These are phyloP conservation scores for Cylindroiulus punctatus DNA, from an alignment of 2,888 invertebrate species.

Conservation along the genomic window DNA sequence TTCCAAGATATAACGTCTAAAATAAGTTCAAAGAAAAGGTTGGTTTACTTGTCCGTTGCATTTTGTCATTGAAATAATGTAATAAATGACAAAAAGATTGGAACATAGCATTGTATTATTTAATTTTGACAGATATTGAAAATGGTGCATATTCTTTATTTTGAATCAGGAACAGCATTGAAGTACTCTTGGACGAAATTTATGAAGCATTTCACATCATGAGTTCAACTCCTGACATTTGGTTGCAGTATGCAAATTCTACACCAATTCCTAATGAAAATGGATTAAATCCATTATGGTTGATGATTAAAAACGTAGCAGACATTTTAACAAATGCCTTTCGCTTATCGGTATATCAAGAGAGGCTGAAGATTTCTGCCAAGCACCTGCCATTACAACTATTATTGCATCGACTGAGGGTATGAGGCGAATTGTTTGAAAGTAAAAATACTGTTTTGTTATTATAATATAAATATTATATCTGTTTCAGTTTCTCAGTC, in stretches of 20 bases:
- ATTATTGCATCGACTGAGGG: neutral
- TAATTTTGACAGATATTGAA: too few relatives aligned
- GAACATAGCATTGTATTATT: too few relatives aligned
- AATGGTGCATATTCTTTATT: neutral
- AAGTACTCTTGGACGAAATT: neutral
- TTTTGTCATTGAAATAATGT: too few relatives aligned
- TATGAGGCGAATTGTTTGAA: neutral
- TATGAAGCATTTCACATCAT: neutral
- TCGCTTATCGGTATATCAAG: neutral
- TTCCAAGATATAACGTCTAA: neutral
- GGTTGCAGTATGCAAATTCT: slow-evolving; percentile 48
- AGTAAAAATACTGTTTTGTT: neutral
- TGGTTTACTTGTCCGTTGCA: neutral
- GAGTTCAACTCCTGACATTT: slow-evolving; percentile 14
- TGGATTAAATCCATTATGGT: slow-evolving; percentile 21
- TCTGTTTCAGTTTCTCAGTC: neutral
- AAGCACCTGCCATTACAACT: neutral
- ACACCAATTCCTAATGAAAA: neutral
- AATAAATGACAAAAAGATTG: too few relatives aligned
- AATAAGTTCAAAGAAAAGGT: neutral
- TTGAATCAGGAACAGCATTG: neutral
- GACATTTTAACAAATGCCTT: neutral
- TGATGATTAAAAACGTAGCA: neutral
- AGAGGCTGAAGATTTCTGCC: neutral
- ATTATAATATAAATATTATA: neutral